A percentile compares a stretch with the other conserved stretches of the same genome.
phyloP scores from a whole-genome alignment of 2,113 vertebrate genomes.

The Cyanoderma ruficeps region DNA sequence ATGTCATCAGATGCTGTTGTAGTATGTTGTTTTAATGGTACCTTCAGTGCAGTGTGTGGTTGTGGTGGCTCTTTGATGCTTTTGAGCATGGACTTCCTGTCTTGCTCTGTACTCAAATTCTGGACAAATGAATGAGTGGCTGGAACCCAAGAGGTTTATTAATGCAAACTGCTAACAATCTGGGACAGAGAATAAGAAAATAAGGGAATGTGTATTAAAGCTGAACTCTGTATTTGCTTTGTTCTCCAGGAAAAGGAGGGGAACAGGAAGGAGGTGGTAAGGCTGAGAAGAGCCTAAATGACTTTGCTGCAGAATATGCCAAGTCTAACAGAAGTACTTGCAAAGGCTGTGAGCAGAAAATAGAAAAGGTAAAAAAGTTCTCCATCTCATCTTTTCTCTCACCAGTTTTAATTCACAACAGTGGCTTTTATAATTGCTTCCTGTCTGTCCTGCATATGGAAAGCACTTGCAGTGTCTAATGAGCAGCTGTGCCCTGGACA shows the following conservation, averaged over 20 bases:
- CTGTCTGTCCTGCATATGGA: background rate
- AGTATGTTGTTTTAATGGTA: background rate
- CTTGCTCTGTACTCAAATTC: background rate
- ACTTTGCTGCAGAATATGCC: conserved; percentile 94
- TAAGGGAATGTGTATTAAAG: background rate
- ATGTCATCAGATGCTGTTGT: background rate
- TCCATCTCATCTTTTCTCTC: background rate
- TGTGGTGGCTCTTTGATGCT: background rate
- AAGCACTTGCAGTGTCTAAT: background rate
- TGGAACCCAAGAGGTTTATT: background rate
- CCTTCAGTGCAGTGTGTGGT: background rate
- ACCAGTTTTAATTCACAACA: background rate
- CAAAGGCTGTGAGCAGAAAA: conserved; percentile 94
- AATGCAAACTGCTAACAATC: background rate
- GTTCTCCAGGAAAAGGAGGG: conserved; percentile 75
- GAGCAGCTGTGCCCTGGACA: background rate
- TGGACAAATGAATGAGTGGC: background rate
- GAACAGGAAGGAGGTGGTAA: conserved; percentile 80
- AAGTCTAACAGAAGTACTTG: conserved; percentile 98
- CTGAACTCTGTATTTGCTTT: background rate
- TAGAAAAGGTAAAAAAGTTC: conserved; percentile 86
- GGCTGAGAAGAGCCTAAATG: conserved; percentile 85
- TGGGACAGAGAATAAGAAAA: background rate
- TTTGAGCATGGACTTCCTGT: background rate
- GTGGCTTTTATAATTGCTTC: background rate